A percentile compares a stretch with the other conserved stretches of the same genome.
phyloP scores from a whole-genome alignment of 1,140 invertebrate genomes.

The Saccostrea echinata region DNA sequence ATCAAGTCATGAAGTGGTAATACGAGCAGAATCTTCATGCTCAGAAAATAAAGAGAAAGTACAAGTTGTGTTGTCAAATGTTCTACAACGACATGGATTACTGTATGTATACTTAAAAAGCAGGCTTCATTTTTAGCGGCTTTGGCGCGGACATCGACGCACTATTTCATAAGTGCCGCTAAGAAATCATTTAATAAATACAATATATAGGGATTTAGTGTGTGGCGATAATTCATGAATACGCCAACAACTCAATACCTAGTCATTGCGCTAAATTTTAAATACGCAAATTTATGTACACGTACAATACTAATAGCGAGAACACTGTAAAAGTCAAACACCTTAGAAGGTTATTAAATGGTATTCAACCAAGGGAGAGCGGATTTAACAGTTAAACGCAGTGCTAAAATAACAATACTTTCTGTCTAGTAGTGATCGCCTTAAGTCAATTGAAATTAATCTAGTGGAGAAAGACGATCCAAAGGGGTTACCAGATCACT shows the following conservation, averaged over 20 bases:
- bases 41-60: not conserved
- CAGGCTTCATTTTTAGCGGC: no score
- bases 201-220: no score
- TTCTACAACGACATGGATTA: slow-evolving; percentile 1
- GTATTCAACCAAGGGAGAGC: slow-evolving; percentile 27
- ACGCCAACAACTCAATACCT: no score
- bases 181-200: no score
- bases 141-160: no score
- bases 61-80: slow-evolving; percentile 16
- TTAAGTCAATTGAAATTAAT: not conserved
- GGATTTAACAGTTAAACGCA: slow-evolving; percentile 30
- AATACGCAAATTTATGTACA: no score
- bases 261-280: no score
- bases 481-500: slow-evolving; percentile 26
- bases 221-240: no score
- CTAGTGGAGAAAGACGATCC: not conserved
- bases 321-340: slow-evolving; percentile 14
- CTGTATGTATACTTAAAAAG: no score
- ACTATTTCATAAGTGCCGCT: no score
- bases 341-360: not conserved
- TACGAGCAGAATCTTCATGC: slow-evolving; percentile 9
- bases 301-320: no score
- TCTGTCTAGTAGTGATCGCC: not conserved
- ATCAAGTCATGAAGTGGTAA: slow-evolving; percentile 46
- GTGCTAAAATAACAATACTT: slow-evolving; percentile 43